Conservation (phyloP, 2,113 vertebrate species). For the Cercocebus atys region DNA sequence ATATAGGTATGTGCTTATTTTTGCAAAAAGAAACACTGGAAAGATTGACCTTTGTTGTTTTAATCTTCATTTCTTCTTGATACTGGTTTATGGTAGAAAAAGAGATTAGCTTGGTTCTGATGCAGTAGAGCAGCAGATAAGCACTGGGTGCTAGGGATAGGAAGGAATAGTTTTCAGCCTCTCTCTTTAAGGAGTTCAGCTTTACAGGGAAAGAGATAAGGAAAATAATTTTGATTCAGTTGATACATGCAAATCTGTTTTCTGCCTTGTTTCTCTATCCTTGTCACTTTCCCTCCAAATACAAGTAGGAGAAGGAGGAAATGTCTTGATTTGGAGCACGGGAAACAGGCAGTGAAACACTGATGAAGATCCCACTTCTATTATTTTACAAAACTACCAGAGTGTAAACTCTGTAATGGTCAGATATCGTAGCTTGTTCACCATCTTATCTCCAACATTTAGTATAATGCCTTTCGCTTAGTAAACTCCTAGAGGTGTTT, state of each 20-base stretch:
- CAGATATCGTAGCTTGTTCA: not conserved
- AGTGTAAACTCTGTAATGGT: not conserved
- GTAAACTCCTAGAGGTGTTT: not conserved
- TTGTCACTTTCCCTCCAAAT: not conserved
- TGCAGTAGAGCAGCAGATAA: not conserved
- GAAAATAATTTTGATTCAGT: not conserved
- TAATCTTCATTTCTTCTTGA: not conserved
- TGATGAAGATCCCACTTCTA: not conserved
- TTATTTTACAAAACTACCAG: not conserved
- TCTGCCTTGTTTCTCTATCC: not conserved
- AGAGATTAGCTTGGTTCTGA: not conserved
- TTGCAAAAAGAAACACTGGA: not conserved
- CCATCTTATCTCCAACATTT: not conserved
- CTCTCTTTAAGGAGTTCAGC: not conserved
- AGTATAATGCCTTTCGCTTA: not conserved
- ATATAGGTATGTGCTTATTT: not conserved
- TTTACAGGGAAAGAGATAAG: not conserved
- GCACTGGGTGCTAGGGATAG: not conserved
- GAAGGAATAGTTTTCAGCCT: not conserved
- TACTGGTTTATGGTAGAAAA: not conserved
- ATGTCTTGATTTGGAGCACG: not conserved
- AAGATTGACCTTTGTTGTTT: slow-evolving; percentile 29
- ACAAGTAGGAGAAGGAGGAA: not conserved
- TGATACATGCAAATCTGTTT: not conserved
- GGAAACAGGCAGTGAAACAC: not conserved